These are phyloP conservation scores for Hiodon tergisus DNA, from an alignment of 2,113 vertebrate genomes.

Conservation along the genomic window DNA sequence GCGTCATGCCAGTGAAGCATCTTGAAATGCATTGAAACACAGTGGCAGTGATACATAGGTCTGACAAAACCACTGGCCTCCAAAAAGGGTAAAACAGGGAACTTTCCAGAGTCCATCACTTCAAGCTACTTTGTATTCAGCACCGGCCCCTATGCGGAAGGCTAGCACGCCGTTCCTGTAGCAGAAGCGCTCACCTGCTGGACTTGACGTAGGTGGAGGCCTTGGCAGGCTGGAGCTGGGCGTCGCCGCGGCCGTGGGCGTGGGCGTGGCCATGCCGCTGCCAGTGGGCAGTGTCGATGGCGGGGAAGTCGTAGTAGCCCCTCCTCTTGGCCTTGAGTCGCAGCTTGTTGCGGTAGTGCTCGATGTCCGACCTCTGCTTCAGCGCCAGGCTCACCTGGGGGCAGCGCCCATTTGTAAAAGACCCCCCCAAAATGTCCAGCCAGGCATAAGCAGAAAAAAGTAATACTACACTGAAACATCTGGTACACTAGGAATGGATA, in stretches of 20 bases:
- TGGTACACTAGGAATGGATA: too few relatives aligned
- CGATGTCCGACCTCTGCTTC: conserved; percentile 97
- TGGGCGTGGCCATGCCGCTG: conserved; percentile 47
- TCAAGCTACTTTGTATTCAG: too few relatives aligned
- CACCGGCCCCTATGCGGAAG: too few relatives aligned
- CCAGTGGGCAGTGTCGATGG: conserved; percentile 64
- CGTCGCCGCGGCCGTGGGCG: conserved; percentile 53
- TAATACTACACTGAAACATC: too few relatives aligned
- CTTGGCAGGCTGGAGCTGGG: conserved; percentile 73
- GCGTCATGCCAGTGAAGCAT: too few relatives aligned
- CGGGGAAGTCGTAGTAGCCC: conserved; percentile 85
- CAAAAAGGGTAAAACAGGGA: too few relatives aligned
- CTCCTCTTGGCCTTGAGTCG: conserved; percentile 91
- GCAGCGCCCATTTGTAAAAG: neutral
- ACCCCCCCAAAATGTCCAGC: neutral
- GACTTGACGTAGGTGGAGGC: conserved; percentile 72
- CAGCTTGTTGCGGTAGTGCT: conserved; percentile 96
- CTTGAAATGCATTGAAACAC: too few relatives aligned
- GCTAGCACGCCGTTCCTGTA: too few relatives aligned
- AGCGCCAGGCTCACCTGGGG: conserved; percentile 81
- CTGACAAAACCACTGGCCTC: too few relatives aligned
- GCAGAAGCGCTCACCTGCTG: conserved; percentile 35
- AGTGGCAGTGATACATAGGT: too few relatives aligned
- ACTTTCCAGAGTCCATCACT: too few relatives aligned
- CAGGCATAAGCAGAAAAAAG: too few relatives aligned